Evolutionary conservation across 2,797 vertebrate species (phyloP), one percentile per base, ranked within the genome.

Genomic region (Lophotriccus pileatus): DNA sequence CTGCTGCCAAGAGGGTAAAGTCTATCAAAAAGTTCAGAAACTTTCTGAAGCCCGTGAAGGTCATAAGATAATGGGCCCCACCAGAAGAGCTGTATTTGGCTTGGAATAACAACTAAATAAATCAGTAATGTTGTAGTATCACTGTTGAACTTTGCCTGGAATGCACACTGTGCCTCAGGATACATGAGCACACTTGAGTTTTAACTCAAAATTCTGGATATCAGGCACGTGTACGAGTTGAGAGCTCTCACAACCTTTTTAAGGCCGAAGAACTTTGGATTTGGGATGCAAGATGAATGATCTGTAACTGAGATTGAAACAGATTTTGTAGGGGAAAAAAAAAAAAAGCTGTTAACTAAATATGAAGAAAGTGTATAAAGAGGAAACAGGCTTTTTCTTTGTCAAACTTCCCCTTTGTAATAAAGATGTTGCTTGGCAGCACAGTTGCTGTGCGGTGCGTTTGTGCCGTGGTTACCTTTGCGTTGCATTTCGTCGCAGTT

Each of bases 81-180:
- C 49, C 69, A 78, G 25, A 88, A 86, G 75, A 94, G 41, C 49
- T 43, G 21, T 82, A 44, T 80, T 93, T 87, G 60, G 10, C 74
- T 96, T 87, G 79, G 76, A 91, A 67, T 43, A 68, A 60, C 32
- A 75, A 72, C 79, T 90, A 77, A 94, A 91, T 49, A 89, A 94
- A 60, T 60, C 41, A 89, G 13, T 30, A 36, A 22, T 25, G 10
- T 36, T 78, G 72, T 46, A 43, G 22, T 32, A 39, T 68, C 46
- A 25, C 58, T 64, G 44, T 9, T 89, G 60, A 92, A 70, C 68
- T 89, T 60, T 80, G 64, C 49, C 75, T 85, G 81, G n/a, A 89
- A 87, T 59, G 23, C 46, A 37, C 41, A 32, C 41, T 75, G 25
- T 3, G 8, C 60, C 36, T 76, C 77, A 64, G 56, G 75, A 69